A percentile compares a stretch with the other conserved stretches of the same genome.
Evolutionary conservation across 2,113 vertebrate genomes (phyloP).

Genomic region (Anhinga rufa): DNA sequence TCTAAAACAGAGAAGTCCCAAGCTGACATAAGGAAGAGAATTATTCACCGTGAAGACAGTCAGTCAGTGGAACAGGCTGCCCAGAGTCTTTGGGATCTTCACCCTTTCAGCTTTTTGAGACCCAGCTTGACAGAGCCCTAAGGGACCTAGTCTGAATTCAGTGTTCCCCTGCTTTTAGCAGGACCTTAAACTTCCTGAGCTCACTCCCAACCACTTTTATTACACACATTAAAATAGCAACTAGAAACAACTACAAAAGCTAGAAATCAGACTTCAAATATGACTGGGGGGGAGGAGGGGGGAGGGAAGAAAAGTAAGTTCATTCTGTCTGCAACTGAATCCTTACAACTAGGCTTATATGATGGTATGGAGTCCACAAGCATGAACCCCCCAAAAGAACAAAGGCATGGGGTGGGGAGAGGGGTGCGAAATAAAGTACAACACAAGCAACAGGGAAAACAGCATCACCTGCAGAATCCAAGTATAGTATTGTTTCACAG

Average conservation of each 20-base stretch:
- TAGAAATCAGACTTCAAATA: neutral
- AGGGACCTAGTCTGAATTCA: neutral
- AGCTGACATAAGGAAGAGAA: neutral
- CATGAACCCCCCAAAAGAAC: neutral
- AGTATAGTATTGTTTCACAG: neutral
- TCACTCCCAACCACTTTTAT: neutral
- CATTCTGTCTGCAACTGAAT: neutral
- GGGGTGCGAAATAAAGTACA: neutral
- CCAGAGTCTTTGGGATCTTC: neutral
- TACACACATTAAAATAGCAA: neutral
- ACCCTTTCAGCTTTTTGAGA: neutral
- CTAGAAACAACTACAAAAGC: neutral
- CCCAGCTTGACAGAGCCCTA: neutral
- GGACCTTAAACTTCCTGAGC: neutral
- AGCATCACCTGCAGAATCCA: neutral
- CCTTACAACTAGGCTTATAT: neutral
- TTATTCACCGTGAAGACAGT: neutral
- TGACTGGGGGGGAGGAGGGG: neutral
- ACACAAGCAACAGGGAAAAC: neutral
- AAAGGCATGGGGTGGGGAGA: rapidly evolving
- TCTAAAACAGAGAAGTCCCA: neutral
- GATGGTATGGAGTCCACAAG: neutral
- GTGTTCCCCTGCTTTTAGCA: neutral
- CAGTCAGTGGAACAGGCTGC: neutral
- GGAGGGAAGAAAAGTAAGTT: neutral